Evolutionary conservation across 2,888 invertebrate species (phyloP).

Genomic region (Noctua fimbriata): DNA sequence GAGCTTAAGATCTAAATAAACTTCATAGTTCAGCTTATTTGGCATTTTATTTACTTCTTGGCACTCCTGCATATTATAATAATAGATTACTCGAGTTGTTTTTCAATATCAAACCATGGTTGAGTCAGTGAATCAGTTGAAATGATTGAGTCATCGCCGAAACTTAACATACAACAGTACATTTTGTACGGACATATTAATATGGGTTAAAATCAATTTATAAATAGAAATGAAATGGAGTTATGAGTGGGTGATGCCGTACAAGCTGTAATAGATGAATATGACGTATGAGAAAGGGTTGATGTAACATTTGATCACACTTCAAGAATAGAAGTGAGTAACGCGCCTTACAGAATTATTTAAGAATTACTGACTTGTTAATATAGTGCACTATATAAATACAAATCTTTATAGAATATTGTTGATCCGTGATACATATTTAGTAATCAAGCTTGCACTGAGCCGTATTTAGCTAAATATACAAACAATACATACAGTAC

Average conservation of each 20-base stretch:
- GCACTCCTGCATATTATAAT: conserved; percentile 60
- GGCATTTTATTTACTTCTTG: conserved; percentile 65
- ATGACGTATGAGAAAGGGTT: conserved; percentile 32
- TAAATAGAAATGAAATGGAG: conserved; percentile 36
- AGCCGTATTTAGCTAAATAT: conserved; percentile 32
- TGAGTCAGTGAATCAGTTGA: conserved; percentile 66
- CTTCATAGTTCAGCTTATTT: conserved; percentile 63
- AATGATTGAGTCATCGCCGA: conserved; percentile 64
- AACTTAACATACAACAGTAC: conserved; percentile 39
- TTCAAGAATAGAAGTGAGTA: conserved; percentile 52
- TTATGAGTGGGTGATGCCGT: conserved; percentile 18
- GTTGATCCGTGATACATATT: conserved; percentile 26
- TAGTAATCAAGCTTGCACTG: conserved; percentile 54
- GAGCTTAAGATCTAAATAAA: conserved; percentile 67
- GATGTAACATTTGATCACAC: conserved; percentile 42
- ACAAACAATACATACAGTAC: conserved; percentile 1
- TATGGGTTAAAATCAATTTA: conserved; percentile 33
- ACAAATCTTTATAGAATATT: conserved; percentile 1
- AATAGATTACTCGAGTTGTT: conserved; percentile 65
- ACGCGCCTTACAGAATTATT: conserved; percentile 48
- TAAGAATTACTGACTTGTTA: conserved; percentile 20
- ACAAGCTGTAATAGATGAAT: conserved; percentile 17
- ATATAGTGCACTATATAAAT: conserved; percentile 37
- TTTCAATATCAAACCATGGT: conserved; percentile 60
- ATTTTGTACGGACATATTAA: conserved; percentile 33